Conservation (phyloP, 1,140 invertebrate species). For the Ceratina japonica region DNA sequence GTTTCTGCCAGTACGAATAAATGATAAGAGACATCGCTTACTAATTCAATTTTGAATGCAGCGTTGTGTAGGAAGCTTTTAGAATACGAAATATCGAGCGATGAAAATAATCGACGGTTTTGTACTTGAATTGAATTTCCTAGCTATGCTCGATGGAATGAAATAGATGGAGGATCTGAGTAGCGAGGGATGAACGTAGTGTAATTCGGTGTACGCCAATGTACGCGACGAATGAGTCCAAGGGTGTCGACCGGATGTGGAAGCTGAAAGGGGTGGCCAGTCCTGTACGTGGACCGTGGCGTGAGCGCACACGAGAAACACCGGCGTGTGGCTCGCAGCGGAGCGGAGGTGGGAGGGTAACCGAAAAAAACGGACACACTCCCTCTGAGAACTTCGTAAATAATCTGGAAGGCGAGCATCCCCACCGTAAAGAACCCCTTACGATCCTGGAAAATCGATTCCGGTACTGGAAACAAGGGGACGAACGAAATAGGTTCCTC, state of each 20-base stretch:
- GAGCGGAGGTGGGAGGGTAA: neutral
- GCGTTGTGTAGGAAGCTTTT: too few species aligned
- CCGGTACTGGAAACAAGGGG: constrained; percentile 24
- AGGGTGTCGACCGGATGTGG: constrained; percentile 62
- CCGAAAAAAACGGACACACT: constrained; percentile 56
- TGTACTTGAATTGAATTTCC: too few species aligned
- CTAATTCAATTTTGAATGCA: too few species aligned
- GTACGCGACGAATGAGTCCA: constrained; percentile 57
- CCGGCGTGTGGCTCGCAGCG: constrained; percentile 24
- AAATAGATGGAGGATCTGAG: too few species aligned
- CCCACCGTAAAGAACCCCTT: constrained; percentile 31
- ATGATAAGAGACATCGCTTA: too few species aligned
- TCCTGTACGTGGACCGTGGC: constrained; percentile 36
- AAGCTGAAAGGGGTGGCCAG: constrained; percentile 62
- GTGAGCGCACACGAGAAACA: constrained; percentile 52
- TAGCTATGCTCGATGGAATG: neutral
- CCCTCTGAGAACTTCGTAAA: constrained; percentile 63
- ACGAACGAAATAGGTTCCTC: constrained; percentile 21
- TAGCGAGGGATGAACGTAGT: neutral
- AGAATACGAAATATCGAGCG: too few species aligned
- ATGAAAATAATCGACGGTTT: too few species aligned
- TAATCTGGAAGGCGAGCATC: constrained; percentile 60
- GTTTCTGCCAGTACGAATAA: neutral
- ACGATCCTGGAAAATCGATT: constrained; percentile 59
- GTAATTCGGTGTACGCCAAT: constrained; percentile 56